These are phyloP conservation scores for Drosophila rhopaloa DNA, from an alignment of 1,140 invertebrate genomes.

Conservation along the genomic window DNA sequence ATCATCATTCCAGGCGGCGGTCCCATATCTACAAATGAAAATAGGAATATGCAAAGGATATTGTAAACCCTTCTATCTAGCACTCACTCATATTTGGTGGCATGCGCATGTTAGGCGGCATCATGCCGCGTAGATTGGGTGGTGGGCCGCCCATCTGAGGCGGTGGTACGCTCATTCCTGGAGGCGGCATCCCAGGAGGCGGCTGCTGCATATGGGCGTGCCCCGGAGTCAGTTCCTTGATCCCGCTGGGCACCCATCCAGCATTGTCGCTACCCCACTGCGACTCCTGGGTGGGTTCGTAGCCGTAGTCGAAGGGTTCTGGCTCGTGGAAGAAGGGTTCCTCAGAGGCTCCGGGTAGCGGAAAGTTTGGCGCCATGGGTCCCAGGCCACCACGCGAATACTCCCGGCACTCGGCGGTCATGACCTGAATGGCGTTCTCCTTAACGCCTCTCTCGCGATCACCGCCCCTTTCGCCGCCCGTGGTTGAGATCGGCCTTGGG, in stretches of 20 bases:
- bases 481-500: conserved; percentile 64
- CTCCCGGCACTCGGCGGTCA: conserved; percentile 94
- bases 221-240: conserved; percentile 88
- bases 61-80: too few species aligned
- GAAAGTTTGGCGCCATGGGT: conserved; percentile 86
- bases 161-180: conserved; percentile 84
- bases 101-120: conserved; percentile 81
- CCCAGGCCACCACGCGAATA: conserved; percentile 89
- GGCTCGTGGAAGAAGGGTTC: conserved; percentile 87
- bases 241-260: conserved; percentile 87
- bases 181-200: conserved; percentile 83
- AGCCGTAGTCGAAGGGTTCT: conserved; percentile 89
- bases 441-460: conserved; percentile 84
- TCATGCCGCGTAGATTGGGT: conserved; percentile 68
- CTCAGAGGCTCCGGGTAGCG: conserved; percentile 86
- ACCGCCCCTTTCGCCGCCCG: conserved; percentile 51
- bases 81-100: conserved; percentile 67
- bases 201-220: conserved; percentile 76
- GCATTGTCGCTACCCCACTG: conserved; percentile 88
- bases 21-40: conserved; percentile 60
- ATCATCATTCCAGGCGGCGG: conserved; percentile 75
- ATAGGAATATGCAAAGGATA: background rate
- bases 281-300: conserved; percentile 90
- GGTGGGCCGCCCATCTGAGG: conserved; percentile 75
- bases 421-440: conserved; percentile 93